Evolutionary conservation across 2,113 vertebrate genomes (phyloP), one percentile per base, ranked within the genome.

Genomic region (Actenoides lindsayi): DNA sequence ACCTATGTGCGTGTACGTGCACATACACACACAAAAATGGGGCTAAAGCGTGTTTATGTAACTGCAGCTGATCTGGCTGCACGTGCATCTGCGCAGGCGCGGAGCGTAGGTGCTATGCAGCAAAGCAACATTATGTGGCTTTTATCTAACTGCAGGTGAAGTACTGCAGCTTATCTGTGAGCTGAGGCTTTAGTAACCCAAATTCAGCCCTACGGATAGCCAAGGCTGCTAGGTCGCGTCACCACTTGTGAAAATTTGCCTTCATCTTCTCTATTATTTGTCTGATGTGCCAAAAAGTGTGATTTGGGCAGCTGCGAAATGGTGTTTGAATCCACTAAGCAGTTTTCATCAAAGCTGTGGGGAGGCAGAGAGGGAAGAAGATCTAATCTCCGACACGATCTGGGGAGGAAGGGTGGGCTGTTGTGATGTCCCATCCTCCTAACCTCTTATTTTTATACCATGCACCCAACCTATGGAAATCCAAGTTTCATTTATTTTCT

Each of bases 81-180:
- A 44, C 13, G 1, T n/a, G 37, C 42, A 44, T 83, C 57, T 0
- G 0, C 4, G 4, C 14, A 21, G 16, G 37, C 33, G 13, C 9
- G 9, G 15, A 5, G 33, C 60, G 42, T 12, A 54, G 51, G 15
- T 31, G n/a, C 59, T 62, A 3, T 39, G 51, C 59, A 67, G 42
- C 31, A n/a, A 81, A 78, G n/a, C 67, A 68, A 41, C 0, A 7
- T 25, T 74, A 9, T 0, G 0, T 64, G 60, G 20, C 53, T 85
- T 82, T 77, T 83, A 8, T 57, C 46, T 60, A 24, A 17, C 64
- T 69, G n/a, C 12, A 63, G 50, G 19, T 90, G n/a, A 76, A 65
- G 28, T 44, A 57, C 21, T 48, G 31, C 39, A 54, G 28, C 27
- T 70, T 74, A 4, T 65, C 42, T 89, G 64, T 44, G 63, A 90